Conservation (phyloP, 2,797 vertebrate species). For the Pseudochirops cupreus region DNA sequence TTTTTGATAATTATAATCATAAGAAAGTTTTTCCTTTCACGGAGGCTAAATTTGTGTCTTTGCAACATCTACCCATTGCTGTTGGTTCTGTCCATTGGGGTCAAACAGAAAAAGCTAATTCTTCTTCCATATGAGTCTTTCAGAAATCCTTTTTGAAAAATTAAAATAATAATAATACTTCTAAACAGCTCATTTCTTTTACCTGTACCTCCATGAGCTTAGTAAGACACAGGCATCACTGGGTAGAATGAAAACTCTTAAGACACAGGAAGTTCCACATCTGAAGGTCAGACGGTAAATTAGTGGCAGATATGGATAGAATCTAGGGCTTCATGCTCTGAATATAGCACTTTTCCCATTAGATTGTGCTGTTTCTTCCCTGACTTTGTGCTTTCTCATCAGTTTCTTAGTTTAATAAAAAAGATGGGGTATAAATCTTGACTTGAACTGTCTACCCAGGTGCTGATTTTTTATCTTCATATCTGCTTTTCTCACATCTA, state of each 20-base stretch:
- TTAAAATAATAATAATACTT: conserved; percentile 38
- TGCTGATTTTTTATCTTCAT: not conserved
- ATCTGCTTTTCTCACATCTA: not conserved
- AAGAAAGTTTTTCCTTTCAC: not conserved
- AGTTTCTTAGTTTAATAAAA: not conserved
- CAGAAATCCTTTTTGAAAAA: conserved; percentile 51
- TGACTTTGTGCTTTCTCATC: conserved; percentile 12
- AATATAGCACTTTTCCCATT: not conserved
- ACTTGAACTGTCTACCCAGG: conserved; percentile 49
- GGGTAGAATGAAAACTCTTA: conserved; percentile 38
- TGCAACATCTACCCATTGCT: not conserved
- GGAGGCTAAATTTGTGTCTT: not conserved
- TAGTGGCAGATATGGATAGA: not conserved
- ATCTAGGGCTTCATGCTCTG: not conserved
- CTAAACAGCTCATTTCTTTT: conserved; percentile 18
- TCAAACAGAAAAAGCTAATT: not conserved
- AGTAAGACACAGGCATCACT: not conserved
- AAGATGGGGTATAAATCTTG: not conserved
- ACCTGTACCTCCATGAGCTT: conserved; percentile 7
- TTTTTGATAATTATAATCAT: not conserved
- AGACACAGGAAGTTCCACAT: not conserved
- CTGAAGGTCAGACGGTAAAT: not conserved
- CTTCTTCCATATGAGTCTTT: not conserved
- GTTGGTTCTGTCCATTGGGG: not conserved
- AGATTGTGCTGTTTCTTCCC: not conserved